Percentiles rank a stretch among this genome's conserved stretches.
These are phyloP conservation scores for Blennius ocellaris DNA, from an alignment of 2,113 vertebrate species.

Conservation along the genomic window DNA sequence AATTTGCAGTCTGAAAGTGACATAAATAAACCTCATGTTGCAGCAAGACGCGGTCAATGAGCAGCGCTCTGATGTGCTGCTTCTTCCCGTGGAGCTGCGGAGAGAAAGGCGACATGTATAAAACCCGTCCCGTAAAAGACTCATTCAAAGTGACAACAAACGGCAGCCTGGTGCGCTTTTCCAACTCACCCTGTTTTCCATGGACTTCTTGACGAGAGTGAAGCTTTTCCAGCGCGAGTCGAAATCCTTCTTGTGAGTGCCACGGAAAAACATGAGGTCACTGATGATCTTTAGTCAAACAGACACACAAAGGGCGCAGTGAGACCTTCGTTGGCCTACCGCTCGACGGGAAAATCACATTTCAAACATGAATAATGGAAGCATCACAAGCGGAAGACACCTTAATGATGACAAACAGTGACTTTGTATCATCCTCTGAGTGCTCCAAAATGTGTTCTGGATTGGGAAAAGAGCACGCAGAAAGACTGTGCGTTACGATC, in stretches of 20 bases:
- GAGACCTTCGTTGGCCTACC: slow-evolving; percentile 31
- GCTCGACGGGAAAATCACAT: slow-evolving; percentile 13
- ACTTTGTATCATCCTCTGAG: slow-evolving; percentile 98
- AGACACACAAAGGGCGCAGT: slow-evolving; percentile 26
- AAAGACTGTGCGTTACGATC: slow-evolving; percentile 18
- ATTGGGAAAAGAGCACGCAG: slow-evolving; percentile 7
- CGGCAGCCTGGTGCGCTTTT: not conserved
- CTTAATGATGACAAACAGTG: slow-evolving; percentile 97
- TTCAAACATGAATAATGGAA: slow-evolving; percentile 31
- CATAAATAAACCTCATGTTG: slow-evolving; percentile 91
- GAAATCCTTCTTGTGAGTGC: slow-evolving; percentile 97
- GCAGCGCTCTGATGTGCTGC: slow-evolving; percentile 93
- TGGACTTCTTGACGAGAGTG: slow-evolving; percentile 97
- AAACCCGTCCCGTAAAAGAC: slow-evolving; percentile 6
- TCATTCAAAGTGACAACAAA: slow-evolving; percentile 37
- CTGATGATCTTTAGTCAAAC: slow-evolving; percentile 88
- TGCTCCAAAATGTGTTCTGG: slow-evolving; percentile 92
- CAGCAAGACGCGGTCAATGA: slow-evolving; percentile 95
- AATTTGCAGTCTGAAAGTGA: no score
- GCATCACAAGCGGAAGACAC: slow-evolving; percentile 65
- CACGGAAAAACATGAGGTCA: slow-evolving; percentile 95
- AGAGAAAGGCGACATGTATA: slow-evolving; percentile 2
- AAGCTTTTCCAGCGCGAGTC: slow-evolving; percentile 99
- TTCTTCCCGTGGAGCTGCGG: slow-evolving; percentile 94
- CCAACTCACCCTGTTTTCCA: slow-evolving; percentile 94